Evolutionary conservation across 2,797 vertebrate species (phyloP), one percentile per base, ranked within the genome.

Genomic region (Neostethus bicornis): DNA sequence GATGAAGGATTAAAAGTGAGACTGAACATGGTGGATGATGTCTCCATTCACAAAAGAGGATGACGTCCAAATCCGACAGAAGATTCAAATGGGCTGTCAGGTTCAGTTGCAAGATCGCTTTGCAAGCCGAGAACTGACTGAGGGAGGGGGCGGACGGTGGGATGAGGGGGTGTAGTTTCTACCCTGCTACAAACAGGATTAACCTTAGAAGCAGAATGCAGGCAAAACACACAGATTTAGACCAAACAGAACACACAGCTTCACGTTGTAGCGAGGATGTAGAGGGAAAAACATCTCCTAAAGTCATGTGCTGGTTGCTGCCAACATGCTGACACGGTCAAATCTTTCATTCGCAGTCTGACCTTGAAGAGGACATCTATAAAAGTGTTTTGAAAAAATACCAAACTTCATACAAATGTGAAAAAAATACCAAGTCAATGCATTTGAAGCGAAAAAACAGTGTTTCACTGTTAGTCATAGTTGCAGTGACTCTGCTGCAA

Each of bases 71-170:
- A 42, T 43, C 4, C 51, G 39, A 54, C 70, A 51, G 34, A 29
- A 51, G 61, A 47, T 38, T 55, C 16, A 41, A 69, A 64, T 39
- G 20, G 24, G 24, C 31, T 43, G 28, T 56, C 51, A 62, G 61
- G 57, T 66, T 73, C 32, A 64, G 46, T 42, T 28, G 23, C 57
- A 73, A 52, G 70, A 80, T 74, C 54, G 28, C 51, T 58, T 54
- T 53, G 57, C 49, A 79, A 63, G 10, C 46, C 29, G 51, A 52
- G 16, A 48, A 45, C 2, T 20, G 51, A 61, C 53, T 26, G 39
- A 12, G 29, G 56, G 24, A 16, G 38, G 35, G n/a, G n/a, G n/a
- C n/a, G n/a, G n/a, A n/a, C n/a, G n/a, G n/a, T n/a, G n/a, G n/a
- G n/a, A n/a, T n/a, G n/a, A n/a, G 72, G 16, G 10, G 46, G 9